Evolutionary conservation across 1,140 invertebrate genomes (phyloP), one percentile per base, ranked within the genome.

Genomic region (Cydia fagiglandana): DNA sequence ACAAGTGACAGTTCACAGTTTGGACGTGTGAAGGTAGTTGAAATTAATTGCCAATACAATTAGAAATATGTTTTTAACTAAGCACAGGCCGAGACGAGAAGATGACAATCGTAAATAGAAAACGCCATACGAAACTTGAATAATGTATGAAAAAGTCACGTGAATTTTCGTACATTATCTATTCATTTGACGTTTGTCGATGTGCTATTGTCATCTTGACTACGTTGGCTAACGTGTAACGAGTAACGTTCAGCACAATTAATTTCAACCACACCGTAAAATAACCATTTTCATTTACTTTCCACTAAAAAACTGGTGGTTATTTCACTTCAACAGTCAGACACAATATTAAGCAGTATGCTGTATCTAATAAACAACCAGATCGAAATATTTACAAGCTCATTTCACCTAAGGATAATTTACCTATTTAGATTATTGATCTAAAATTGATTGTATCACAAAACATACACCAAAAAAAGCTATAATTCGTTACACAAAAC

Each of bases 361-460:
- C 84, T 86, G 89, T 83, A 85, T 85, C 79, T 90, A 89, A 81
- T 83, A 77, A 84, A 88, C 85, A 89, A 89, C 84, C 88, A 84
- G 83, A 83, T 86, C 78, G 50, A 84, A 82, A 86, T 88, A 88
- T 89, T 83, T 88, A 90, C 87, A 88, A 76, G 66, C 80, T 68
- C 78, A 84, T 79, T 79, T 75, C 76, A 77, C 76, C 75, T 79
- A 79, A 74, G 73, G 68, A 64, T 70, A 70, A 45, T 34, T 74
- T 78, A 74, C 76, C 70, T 41, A 75, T 79, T 75, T 68, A 74
- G 75, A 73, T 13, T 75, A 75, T 75, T 70, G 73, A 73, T 81
- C 76, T 80, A 80, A 75, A 76, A 47, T 79, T 74, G 79, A 79
- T 81, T 81, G 76, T 41, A 77, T 77, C 74, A 56, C 81, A 77